Percentiles rank a stretch among this genome's conserved stretches.
These are phyloP conservation scores for Monarcha castaneiventris DNA, from an alignment of 2,113 vertebrate species.

Conservation along the genomic window DNA sequence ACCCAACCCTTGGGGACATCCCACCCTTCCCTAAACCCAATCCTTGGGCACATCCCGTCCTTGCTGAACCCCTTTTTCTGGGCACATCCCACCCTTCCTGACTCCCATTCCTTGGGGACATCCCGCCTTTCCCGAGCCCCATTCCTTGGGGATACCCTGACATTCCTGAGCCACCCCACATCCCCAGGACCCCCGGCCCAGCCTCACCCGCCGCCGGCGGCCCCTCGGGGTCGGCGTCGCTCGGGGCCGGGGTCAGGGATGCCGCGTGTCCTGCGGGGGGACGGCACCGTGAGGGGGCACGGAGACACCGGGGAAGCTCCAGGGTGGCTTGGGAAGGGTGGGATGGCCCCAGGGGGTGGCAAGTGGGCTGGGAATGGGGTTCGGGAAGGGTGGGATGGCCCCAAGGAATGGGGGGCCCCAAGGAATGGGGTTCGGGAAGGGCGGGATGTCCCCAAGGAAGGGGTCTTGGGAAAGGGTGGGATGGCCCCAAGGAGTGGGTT, in stretches of 20 bases:
- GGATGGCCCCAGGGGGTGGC: not conserved
- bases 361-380: not conserved
- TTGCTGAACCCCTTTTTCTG: too few species aligned
- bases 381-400: not conserved
- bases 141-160: too few species aligned
- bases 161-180: too few species aligned
- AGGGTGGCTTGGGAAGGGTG: not conserved
- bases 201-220: not conserved
- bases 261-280: not conserved
- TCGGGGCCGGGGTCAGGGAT: not conserved
- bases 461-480: too few species aligned
- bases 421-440: too few species aligned
- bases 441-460: too few species aligned
- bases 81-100: too few species aligned
- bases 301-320: rapidly evolving
- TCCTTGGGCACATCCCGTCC: too few species aligned
- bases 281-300: not conserved
- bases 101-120: too few species aligned
- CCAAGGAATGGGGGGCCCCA: rapidly evolving
- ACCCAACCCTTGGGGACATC: too few species aligned
- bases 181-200: rapidly evolving
- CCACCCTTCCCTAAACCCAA: too few species aligned
- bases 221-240: not conserved
- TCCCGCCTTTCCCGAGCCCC: too few species aligned
- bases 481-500: rapidly evolving